phyloP scores from a whole-genome alignment of 2,888 invertebrate genomes.

The Nomada hirtipes region DNA sequence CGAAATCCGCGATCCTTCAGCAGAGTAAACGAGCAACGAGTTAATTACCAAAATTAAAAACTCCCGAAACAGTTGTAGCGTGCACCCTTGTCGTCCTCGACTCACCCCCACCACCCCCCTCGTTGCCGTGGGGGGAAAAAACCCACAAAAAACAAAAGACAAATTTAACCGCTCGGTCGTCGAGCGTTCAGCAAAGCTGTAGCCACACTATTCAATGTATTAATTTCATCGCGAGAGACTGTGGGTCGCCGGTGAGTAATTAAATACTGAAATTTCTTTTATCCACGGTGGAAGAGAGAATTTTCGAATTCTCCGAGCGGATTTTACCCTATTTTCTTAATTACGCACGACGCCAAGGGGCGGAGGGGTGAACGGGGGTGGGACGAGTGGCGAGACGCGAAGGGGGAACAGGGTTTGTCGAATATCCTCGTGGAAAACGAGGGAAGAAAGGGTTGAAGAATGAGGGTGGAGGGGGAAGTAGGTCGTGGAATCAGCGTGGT shows the following conservation, averaged over 20 bases:
- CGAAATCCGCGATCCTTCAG: not conserved
- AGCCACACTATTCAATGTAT: slow-evolving; percentile 4
- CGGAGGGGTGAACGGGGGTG: no score
- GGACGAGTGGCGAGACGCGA: not conserved
- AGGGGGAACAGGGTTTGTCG: not conserved
- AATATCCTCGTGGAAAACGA: slow-evolving; percentile 14
- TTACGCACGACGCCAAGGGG: not conserved
- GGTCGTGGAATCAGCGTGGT: slow-evolving; percentile 41
- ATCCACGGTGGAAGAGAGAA: not conserved
- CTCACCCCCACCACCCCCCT: no score
- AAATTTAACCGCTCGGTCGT: not conserved
- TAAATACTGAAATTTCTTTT: slow-evolving; percentile 1
- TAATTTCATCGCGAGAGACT: not conserved
- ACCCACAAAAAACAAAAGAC: not conserved
- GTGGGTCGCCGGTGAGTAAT: not conserved
- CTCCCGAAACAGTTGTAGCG: no score
- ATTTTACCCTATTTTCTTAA: not conserved
- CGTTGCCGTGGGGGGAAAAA: no score
- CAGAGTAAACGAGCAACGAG: not conserved
- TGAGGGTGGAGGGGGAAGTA: slow-evolving; percentile 30
- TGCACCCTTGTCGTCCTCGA: no score
- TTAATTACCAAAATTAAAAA: slow-evolving; percentile 6
- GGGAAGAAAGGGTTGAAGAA: slow-evolving; percentile 5
- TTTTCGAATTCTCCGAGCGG: not conserved
- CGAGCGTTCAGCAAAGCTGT: slow-evolving; percentile 2